Evolutionary conservation across 2,797 vertebrate genomes (phyloP).

Genomic region (Mallotus villosus): DNA sequence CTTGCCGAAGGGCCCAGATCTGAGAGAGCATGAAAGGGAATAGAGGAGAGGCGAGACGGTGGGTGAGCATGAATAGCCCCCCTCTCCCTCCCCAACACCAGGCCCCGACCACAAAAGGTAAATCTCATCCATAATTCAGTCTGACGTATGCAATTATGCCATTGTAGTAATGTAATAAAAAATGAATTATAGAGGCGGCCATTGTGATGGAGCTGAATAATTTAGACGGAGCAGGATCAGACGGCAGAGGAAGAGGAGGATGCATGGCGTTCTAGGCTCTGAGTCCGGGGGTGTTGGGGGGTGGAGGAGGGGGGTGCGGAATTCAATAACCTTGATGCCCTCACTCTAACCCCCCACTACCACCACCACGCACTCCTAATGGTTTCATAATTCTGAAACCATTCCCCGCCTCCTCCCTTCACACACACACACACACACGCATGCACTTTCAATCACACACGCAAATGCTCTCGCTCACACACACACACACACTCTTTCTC

Average conservation of each 20-base stretch:
- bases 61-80: background rate
- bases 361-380: conserved; percentile 5
- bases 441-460: background rate
- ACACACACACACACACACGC: conserved; percentile 11
- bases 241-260: conserved; percentile 25
- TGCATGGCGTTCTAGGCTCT: background rate
- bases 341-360: background rate
- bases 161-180: conserved; percentile 61
- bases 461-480: background rate
- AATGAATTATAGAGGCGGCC: conserved; percentile 50
- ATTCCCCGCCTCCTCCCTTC: background rate
- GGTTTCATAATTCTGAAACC: conserved; percentile 26
- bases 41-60: background rate
- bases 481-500: conserved; percentile 7
- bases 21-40: background rate
- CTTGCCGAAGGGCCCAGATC: background rate
- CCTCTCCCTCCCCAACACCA: background rate
- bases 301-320: conserved; percentile 26
- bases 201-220: conserved; percentile 61
- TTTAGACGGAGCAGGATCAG: conserved; percentile 50
- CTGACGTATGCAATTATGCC: conserved; percentile 50
- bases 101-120: conserved; percentile 23
- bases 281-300: background rate
- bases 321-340: conserved; percentile 44
- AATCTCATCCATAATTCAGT: conserved; percentile 64